Conservation (phyloP, 2,797 vertebrate species). For the Macropus fuliginosus region DNA sequence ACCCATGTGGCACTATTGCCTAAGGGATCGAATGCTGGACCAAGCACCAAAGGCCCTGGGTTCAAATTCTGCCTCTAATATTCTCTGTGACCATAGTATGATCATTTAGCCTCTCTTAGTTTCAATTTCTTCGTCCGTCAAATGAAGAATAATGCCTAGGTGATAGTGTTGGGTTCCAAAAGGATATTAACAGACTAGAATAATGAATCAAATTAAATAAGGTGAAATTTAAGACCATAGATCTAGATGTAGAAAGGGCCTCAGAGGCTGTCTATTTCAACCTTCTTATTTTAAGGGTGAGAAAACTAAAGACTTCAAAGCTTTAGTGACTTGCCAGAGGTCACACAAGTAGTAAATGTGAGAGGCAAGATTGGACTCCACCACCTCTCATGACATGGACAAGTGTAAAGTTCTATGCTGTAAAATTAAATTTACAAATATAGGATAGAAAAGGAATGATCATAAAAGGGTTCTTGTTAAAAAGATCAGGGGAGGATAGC, state of each 20-base stretch:
- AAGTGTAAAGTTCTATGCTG: not conserved
- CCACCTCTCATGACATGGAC: not conserved
- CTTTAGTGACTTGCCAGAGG: not conserved
- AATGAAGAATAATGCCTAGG: not conserved
- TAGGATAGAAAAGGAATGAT: not conserved
- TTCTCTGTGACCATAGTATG: not conserved
- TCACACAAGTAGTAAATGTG: not conserved
- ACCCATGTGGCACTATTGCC: not conserved
- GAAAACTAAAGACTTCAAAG: not conserved
- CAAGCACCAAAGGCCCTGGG: not conserved
- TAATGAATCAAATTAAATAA: not conserved
- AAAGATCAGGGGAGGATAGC: no score
- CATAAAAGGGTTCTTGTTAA: not conserved
- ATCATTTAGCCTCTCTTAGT: not conserved
- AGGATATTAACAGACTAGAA: not conserved
- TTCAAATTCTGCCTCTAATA: not conserved
- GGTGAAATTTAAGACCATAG: not conserved
- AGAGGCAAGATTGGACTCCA: not conserved
- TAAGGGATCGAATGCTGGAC: not conserved
- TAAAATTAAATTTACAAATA: not conserved
- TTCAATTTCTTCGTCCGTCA: not conserved
- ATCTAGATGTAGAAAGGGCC: not conserved
- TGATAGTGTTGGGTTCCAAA: not conserved
- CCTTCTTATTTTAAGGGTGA: conserved; percentile 9
- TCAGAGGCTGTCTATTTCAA: not conserved